Conservation (phyloP, 37 sponge, comb jelly and placozoan genomes). For the Spongilla lacustris region DNA sequence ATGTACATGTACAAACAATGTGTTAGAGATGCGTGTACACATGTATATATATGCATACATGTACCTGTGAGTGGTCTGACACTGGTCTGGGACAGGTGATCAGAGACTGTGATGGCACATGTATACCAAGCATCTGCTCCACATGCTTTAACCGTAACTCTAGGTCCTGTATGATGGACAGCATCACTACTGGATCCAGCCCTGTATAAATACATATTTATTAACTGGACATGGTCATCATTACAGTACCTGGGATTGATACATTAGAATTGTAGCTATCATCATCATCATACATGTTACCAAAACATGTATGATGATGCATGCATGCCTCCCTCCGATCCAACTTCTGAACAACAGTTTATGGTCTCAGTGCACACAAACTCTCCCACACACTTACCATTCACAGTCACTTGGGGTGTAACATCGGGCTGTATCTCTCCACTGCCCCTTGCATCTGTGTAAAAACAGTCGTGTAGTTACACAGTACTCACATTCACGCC, state of each 20-base stretch:
- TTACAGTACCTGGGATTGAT: neutral
- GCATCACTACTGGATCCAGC: neutral
- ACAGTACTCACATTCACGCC: no score
- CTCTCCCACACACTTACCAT: no score
- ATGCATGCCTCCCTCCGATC: neutral
- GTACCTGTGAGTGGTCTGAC: neutral
- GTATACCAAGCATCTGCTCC: neutral
- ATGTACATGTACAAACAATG: neutral
- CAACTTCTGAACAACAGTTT: neutral
- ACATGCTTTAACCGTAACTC: neutral
- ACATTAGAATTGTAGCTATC: neutral
- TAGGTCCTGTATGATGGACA: neutral
- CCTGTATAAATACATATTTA: neutral
- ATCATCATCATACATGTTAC: neutral
- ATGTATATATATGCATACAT: no score
- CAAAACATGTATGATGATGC: no score
- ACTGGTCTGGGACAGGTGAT: neutral
- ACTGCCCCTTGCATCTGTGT: no score
- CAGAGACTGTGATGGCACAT: neutral
- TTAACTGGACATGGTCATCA: neutral
- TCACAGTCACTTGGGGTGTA: no score
- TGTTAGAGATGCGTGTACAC: no score
- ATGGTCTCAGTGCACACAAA: neutral
- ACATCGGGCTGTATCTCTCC: no score
- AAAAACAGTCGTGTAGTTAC: no score